Percentiles rank a stretch among this genome's conserved stretches.
Conservation (phyloP, 1,140 invertebrate species). For the Battus philenor region DNA sequence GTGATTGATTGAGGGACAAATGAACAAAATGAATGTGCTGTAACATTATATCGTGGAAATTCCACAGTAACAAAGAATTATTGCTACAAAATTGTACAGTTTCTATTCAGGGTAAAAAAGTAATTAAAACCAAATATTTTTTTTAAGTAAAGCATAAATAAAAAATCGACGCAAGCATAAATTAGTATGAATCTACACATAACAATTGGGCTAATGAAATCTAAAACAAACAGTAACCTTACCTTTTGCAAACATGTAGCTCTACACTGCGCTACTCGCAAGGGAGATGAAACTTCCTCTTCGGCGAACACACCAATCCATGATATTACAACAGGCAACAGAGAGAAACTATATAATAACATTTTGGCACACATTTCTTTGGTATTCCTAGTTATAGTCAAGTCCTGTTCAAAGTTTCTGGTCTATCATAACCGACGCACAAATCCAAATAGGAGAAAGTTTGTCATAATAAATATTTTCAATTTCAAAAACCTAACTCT, state of each 20-base stretch:
- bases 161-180: not conserved
- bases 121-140: no score
- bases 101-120: no score
- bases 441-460: conserved; percentile 32
- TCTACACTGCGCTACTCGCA: conserved; percentile 81
- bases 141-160: no score
- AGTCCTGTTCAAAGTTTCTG: conserved; percentile 42
- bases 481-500: conserved; percentile 19
- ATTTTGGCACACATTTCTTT: conserved; percentile 76
- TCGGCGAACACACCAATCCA: conserved; percentile 69
- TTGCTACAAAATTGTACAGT: no score
- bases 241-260: conserved; percentile 83
- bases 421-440: conserved; percentile 66
- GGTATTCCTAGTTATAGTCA: conserved; percentile 49
- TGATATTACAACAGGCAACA: conserved; percentile 58
- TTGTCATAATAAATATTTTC: conserved; percentile 40
- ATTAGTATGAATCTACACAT: not conserved
- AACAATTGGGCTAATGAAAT: not conserved
- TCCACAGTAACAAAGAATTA: no score
- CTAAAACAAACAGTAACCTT: conserved; percentile 21
- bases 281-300: conserved; percentile 80
- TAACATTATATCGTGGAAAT: conserved; percentile 23
- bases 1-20: conserved; percentile 50
- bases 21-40: conserved; percentile 35
- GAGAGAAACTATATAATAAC: conserved; percentile 69